Base-by-base conservation (phyloP, 2,113 vertebrate genomes). In the Speoplatyrhinus poulsoni region DNA sequence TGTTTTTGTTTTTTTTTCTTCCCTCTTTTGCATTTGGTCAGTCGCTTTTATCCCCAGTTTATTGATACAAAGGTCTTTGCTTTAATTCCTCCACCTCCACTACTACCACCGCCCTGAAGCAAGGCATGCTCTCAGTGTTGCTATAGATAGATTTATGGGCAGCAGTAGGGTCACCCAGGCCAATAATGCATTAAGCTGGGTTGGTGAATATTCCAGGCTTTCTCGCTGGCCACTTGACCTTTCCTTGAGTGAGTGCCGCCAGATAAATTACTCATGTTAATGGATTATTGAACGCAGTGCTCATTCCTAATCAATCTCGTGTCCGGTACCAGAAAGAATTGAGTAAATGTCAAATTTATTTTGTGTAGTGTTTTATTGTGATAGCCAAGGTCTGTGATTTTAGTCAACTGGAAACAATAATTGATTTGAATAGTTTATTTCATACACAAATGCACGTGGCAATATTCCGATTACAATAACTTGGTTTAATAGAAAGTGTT, bases 101-200 rank as follows among this genome's bases (percentile, higher is more conserved):
- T 26, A 26, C 26, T 26, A 26, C 32, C 16, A 54, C 36, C 36
- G 7, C 36, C 36, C 4, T 41, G 36, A 41, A 52, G 26, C 12
- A 13, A 13, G 61, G 66, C 53, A 60, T n/a, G 73, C 72, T 67
- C 70, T 41, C 19, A 0, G 26, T 3, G 41, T 3, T 1, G 9
- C 80, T 88, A 85, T 83, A 85, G 80, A 73, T 88, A 87, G 82
- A 63, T 52, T 49, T 32, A 32, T 65, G 70, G 66, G 81, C 73
- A 74, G 55, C 16, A 4, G 19, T 9, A 46, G 60, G 80, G 67
- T 49, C 56, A 12, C 49, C 60, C 74, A 73, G 72, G 46, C 50
- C 61, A 49, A 12, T 60, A 52, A 75, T 69, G 65, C 70, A 65
- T 60, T 16, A 80, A 62, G 62, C 64, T 9, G 59, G 73, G 75